Conservation (phyloP, 2,888 invertebrate species). For the Argyresthia goedartella region DNA sequence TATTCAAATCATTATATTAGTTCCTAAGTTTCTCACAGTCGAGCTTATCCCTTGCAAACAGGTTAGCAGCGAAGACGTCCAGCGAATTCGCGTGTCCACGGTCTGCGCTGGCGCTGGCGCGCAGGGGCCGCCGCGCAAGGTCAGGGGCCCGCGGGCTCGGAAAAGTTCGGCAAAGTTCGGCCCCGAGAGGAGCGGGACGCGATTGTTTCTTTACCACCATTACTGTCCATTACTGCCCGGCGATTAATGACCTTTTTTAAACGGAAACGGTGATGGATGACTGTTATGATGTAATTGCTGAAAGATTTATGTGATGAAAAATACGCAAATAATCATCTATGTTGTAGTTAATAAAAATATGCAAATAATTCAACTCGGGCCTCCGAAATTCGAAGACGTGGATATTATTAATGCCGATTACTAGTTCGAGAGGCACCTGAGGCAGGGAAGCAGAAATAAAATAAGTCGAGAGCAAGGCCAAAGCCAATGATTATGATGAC, state of each 20-base stretch:
- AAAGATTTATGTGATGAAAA: no score
- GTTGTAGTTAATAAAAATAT: no score
- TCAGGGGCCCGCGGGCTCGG: constrained; percentile 50
- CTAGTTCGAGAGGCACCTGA: no score
- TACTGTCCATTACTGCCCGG: background rate
- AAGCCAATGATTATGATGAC: no score
- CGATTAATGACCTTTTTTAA: background rate
- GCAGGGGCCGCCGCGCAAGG: constrained; percentile 33
- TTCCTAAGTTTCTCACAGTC: background rate
- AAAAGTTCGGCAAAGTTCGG: constrained; percentile 23
- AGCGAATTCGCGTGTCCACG: background rate
- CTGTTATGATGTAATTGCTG: background rate
- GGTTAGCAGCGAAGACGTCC: background rate
- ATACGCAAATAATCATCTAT: no score
- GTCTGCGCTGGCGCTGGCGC: constrained; percentile 11
- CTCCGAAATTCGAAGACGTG: no score
- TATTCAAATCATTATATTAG: background rate
- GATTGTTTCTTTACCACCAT: background rate
- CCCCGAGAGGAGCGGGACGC: constrained; percentile 16
- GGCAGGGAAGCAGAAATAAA: no score
- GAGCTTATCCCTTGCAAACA: background rate
- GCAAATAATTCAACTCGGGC: no score
- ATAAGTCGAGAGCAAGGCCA: no score
- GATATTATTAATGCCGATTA: no score
- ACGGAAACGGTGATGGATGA: background rate